Conservation (phyloP, 2,113 vertebrate species). For the Clupea harengus region DNA sequence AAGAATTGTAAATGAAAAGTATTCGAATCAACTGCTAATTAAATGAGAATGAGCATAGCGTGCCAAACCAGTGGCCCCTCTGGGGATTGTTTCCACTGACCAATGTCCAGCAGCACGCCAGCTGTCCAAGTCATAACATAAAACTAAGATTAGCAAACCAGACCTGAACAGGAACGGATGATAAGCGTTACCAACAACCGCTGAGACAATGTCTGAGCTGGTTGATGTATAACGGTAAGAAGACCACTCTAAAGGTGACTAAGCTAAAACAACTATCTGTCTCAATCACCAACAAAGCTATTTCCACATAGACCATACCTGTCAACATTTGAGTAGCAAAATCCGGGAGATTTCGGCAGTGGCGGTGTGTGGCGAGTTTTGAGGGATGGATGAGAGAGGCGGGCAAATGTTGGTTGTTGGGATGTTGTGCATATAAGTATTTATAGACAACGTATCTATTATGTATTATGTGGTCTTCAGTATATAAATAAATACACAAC, state of each 20-base stretch:
- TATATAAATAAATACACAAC: too few relatives aligned
- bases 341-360: too few relatives aligned
- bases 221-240: background rate
- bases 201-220: background rate
- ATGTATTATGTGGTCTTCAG: too few relatives aligned
- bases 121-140: too few relatives aligned
- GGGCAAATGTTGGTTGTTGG: too few relatives aligned
- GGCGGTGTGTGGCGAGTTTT: too few relatives aligned
- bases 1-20: too few relatives aligned
- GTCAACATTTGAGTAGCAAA: too few relatives aligned
- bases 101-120: background rate
- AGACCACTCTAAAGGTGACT: background rate
- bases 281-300: background rate
- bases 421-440: too few relatives aligned
- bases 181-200: background rate
- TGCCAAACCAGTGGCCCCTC: background rate
- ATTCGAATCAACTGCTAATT: too few relatives aligned
- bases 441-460: too few relatives aligned
- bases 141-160: background rate
- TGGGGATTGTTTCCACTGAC: background rate
- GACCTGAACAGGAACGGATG: background rate
- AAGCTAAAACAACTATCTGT: background rate
- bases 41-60: background rate
- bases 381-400: too few relatives aligned
- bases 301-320: background rate